phyloP scores from a whole-genome alignment of 2,888 invertebrate species.

The Tinea trinotella region DNA sequence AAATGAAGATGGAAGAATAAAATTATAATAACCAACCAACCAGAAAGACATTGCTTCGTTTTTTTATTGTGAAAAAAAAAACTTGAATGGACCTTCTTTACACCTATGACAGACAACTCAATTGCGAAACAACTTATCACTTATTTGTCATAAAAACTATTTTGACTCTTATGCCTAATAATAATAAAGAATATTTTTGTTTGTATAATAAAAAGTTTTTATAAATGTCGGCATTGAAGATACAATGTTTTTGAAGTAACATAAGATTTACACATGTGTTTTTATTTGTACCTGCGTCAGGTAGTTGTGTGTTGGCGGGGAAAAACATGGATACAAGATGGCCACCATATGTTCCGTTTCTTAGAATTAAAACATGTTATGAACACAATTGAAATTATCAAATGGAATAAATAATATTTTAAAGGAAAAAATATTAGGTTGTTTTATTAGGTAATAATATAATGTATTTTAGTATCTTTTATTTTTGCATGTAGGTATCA shows the following conservation, averaged over 20 bases:
- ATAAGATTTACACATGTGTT: slow-evolving; percentile 1
- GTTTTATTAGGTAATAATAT: too few species aligned
- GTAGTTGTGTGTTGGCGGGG: neutral
- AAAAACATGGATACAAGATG: neutral
- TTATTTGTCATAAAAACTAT: neutral
- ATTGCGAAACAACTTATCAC: neutral
- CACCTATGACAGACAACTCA: neutral
- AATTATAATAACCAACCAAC: neutral
- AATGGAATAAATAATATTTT: too few species aligned
- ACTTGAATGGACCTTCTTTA: neutral
- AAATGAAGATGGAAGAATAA: too few species aligned
- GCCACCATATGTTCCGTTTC: slow-evolving; percentile 2
- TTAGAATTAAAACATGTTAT: neutral
- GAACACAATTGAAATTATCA: too few species aligned
- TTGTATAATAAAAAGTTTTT: neutral
- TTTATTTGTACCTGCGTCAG: slow-evolving; percentile 5
- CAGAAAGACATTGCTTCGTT: neutral
- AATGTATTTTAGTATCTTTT: too few species aligned
- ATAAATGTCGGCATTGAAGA: slow-evolving; percentile 1
- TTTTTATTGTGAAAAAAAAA: neutral
- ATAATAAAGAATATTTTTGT: neutral
- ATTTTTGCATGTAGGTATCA: too few species aligned
- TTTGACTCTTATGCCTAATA: too few species aligned
- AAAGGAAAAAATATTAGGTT: too few species aligned
- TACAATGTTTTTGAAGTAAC: slow-evolving; percentile 10